phyloP scores from a whole-genome alignment of 2,888 invertebrate species.

The Nomada goodeniana region DNA sequence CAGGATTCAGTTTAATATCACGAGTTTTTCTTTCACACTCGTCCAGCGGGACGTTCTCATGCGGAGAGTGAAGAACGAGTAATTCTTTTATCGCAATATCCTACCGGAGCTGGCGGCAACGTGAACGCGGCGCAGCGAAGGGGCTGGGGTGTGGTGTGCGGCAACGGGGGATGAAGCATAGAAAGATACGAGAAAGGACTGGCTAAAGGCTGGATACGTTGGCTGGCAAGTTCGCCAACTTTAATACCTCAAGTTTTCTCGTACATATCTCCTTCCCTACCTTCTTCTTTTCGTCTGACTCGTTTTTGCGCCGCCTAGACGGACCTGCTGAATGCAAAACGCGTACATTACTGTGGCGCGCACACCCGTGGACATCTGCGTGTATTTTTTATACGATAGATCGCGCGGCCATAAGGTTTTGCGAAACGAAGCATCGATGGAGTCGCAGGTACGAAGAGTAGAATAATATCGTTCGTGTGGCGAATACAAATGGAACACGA shows the following conservation, averaged over 20 bases:
- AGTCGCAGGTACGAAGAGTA: background rate
- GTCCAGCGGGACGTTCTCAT: constrained; percentile 53
- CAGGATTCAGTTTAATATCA: constrained; percentile 64
- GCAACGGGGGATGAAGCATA: constrained; percentile 31
- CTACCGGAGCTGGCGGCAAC: constrained; percentile 54
- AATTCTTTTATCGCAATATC: constrained; percentile 71
- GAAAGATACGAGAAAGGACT: constrained; percentile 51
- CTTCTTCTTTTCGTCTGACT: constrained; percentile 22
- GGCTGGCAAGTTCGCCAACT: constrained; percentile 66
- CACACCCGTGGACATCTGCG: background rate
- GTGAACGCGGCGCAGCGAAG: constrained; percentile 32
- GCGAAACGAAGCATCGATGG: constrained; percentile 7
- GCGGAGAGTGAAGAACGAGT: constrained; percentile 59
- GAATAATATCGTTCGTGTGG: no score
- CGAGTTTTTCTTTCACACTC: constrained; percentile 62
- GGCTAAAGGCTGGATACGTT: constrained; percentile 58
- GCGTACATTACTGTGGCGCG: constrained; percentile 8
- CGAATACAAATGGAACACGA: no score
- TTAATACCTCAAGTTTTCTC: constrained; percentile 74
- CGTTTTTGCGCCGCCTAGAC: constrained; percentile 17
- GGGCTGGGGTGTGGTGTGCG: constrained; percentile 2
- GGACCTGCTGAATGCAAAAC: constrained; percentile 18
- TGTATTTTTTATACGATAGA: background rate
- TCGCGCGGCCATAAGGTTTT: constrained; percentile 5
- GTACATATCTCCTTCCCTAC: constrained; percentile 43